Conservation (phyloP, 2,113 vertebrate genomes). For the Rostratula benghalensis region DNA sequence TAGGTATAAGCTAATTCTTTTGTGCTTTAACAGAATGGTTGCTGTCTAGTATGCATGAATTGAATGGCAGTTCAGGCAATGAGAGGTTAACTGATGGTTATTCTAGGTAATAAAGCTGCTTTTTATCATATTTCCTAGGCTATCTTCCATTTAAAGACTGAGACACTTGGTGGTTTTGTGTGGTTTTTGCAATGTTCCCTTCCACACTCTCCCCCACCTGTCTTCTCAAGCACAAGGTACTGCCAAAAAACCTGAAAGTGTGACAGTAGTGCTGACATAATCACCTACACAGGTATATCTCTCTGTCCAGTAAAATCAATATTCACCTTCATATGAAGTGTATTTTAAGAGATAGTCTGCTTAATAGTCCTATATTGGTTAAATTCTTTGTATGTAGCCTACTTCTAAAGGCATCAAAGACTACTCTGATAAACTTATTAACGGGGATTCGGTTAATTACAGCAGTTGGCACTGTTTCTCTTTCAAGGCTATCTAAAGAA, state of each 20-base stretch:
- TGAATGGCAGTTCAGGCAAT: background rate
- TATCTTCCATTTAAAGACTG: background rate
- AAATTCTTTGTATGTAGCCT: background rate
- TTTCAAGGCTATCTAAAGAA: background rate
- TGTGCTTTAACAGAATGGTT: background rate
- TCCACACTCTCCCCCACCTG: rapidly evolving
- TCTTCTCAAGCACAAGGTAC: background rate
- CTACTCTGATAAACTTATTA: background rate
- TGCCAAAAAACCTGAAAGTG: background rate
- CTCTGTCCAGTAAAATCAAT: background rate
- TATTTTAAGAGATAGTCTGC: background rate
- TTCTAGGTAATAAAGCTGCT: background rate
- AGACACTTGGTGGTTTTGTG: background rate
- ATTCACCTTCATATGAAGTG: background rate
- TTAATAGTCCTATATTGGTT: background rate
- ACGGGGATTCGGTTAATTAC: background rate
- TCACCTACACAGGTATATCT: background rate
- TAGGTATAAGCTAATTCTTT: background rate
- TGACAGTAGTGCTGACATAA: background rate
- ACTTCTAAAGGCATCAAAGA: background rate
- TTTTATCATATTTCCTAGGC: background rate
- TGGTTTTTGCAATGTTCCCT: rapidly evolving
- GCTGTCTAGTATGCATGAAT: background rate
- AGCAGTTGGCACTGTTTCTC: background rate
- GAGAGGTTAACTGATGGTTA: background rate